These are phyloP conservation scores for Holacanthella duospinosa DNA, from an alignment of 2,888 invertebrate genomes.

Conservation along the genomic window DNA sequence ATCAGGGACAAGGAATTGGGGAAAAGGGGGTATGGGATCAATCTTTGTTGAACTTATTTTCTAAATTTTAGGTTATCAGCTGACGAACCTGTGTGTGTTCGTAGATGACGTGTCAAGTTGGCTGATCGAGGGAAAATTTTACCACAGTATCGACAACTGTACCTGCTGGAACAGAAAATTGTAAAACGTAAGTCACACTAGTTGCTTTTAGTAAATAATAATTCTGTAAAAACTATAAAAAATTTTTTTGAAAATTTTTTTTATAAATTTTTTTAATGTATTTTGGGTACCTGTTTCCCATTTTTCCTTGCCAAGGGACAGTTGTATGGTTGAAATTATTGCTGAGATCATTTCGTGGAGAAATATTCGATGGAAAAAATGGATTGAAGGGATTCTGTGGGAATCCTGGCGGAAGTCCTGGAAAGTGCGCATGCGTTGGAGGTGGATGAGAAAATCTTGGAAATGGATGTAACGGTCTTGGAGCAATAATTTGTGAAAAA, in stretches of 20 bases:
- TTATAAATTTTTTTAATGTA: background rate
- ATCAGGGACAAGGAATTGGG: too few species aligned
- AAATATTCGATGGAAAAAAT: constrained; percentile 34
- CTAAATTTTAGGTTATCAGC: background rate
- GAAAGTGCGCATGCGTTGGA: constrained; percentile 26
- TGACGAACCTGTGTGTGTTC: constrained; percentile 74
- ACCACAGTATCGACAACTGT: constrained; percentile 93
- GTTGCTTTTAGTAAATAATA: too few species aligned
- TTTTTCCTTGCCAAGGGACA: constrained; percentile 36
- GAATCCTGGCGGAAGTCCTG: constrained; percentile 10
- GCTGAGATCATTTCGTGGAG: constrained; percentile 36
- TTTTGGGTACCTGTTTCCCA: constrained; percentile 37
- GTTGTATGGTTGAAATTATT: constrained; percentile 28
- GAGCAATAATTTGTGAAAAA: constrained; percentile 37
- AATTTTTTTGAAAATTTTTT: background rate
- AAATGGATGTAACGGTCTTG: constrained; percentile 34
- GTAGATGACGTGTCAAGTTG: constrained; percentile 86
- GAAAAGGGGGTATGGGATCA: too few species aligned
- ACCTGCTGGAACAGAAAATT: constrained; percentile 46
- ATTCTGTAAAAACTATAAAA: background rate
- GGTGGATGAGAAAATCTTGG: constrained; percentile 31
- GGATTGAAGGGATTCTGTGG: constrained; percentile 28
- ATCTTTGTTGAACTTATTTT: too few species aligned
- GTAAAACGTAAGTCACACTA: too few species aligned
- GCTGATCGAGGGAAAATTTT: constrained; percentile 96